Evolutionary conservation across 2,797 vertebrate genomes (phyloP).

Genomic region (Acanthurus leucopareius): DNA sequence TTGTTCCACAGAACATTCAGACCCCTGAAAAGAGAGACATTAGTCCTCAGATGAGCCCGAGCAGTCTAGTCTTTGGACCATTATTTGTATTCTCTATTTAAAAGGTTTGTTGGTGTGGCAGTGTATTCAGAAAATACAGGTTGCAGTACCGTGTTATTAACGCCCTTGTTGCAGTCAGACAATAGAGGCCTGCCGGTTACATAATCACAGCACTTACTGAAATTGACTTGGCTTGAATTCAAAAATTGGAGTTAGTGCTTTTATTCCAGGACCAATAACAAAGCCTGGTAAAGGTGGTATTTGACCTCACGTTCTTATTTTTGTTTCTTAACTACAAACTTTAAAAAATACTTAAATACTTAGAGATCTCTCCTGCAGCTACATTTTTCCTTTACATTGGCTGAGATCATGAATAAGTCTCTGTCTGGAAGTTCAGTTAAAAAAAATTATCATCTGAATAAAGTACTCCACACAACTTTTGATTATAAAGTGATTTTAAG

Average conservation of each 20-base stretch:
- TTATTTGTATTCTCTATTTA: not conserved
- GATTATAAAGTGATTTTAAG: too few relatives aligned
- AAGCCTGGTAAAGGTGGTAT: not conserved
- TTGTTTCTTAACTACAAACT: not conserved
- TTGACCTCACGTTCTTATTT: not conserved
- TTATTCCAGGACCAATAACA: slow-evolving; percentile 13
- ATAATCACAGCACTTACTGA: slow-evolving; percentile 34
- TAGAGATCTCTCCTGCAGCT: too few relatives aligned
- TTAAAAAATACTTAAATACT: too few relatives aligned
- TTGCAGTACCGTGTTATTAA: slow-evolving; percentile 16
- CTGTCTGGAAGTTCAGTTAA: too few relatives aligned
- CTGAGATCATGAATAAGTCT: too few relatives aligned
- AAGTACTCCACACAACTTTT: too few relatives aligned
- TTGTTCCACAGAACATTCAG: slow-evolving; percentile 32
- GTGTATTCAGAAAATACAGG: slow-evolving; percentile 19
- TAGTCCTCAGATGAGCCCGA: not conserved
- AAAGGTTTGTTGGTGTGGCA: slow-evolving; percentile 1
- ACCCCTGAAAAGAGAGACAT: not conserved
- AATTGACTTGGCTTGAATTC: slow-evolving; percentile 18
- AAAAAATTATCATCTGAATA: too few relatives aligned
- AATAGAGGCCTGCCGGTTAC: slow-evolving; percentile 28
- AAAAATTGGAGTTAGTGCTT: slow-evolving; percentile 33
- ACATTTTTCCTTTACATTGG: too few relatives aligned
- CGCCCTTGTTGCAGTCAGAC: slow-evolving; percentile 26
- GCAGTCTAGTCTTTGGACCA: not conserved